Conservation (phyloP, 2,888 invertebrate species). For the Lithophane socia region DNA sequence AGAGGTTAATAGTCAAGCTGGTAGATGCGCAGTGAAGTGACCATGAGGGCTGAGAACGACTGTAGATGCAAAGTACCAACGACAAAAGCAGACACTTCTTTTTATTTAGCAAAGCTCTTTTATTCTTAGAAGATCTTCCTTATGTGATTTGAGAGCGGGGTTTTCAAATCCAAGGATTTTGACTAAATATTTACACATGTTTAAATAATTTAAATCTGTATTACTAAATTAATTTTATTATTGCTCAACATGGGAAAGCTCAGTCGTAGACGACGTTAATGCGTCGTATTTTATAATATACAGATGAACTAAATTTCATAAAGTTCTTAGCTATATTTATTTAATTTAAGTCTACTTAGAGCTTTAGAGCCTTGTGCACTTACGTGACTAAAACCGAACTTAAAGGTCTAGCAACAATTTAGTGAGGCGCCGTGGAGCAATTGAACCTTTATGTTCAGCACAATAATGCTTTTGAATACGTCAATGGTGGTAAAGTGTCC, state of each 20-base stretch:
- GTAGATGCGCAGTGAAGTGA: not conserved
- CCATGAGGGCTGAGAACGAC: not conserved
- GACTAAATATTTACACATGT: not conserved
- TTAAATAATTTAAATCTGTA: not conserved
- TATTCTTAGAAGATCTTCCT: not conserved
- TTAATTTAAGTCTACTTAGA: not conserved
- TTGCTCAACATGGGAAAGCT: not conserved
- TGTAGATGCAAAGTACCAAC: not conserved
- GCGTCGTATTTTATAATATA: not conserved
- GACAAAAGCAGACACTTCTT: not conserved
- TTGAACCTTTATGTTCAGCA: not conserved
- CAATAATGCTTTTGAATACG: conserved; percentile 23
- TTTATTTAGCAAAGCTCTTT: not conserved
- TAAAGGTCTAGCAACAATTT: conserved; percentile 7
- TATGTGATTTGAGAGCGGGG: not conserved
- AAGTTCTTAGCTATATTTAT: not conserved
- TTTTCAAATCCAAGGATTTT: not conserved
- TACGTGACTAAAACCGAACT: conserved; percentile 11
- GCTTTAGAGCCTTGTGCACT: not conserved
- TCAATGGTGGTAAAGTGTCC: not conserved
- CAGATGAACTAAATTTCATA: not conserved
- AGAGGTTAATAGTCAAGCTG: not conserved
- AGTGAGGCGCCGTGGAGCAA: not conserved
- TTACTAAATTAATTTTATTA: not conserved
- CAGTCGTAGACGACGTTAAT: not conserved